Base-by-base conservation (phyloP, 1,140 invertebrate genomes). In the Cydia splendana region DNA sequence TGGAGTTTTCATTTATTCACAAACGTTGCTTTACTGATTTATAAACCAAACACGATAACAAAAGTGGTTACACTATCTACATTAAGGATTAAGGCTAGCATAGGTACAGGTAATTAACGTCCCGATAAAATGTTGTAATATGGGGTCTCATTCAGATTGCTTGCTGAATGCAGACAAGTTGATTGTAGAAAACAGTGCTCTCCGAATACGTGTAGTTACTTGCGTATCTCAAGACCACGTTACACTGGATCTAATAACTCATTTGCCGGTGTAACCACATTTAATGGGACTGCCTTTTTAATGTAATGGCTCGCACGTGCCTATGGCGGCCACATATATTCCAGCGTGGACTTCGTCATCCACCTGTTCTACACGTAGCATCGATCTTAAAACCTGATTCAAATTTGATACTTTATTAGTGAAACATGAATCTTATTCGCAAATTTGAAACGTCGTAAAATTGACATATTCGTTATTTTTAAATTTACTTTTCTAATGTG, bases 401-500 rank as follows among this genome's bases (percentile, higher is more conserved):
- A 10, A 62, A 62, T 62, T 62, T 24, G 57, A 2, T 12, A 24
- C 20, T 62, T 62, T 24, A 62, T 62, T 62, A 62, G 57, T 24
- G 18, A 24, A 24, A 62, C 20, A 62, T 20, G 53, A 62, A 62
- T 62, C 24, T 62, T 24, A 62, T 62, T 62, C 57, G 57, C 57
- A 6, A 62, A 24, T 62, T 62, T 62, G 10, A 10, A 24, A 24
- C 0, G 57, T 24, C 20, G 20, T 62, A 62, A 62, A 62, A 24
- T 48, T 34, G 10, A 62, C 2, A 62, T 62, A 62, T 62, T 62
- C 6, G 57, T 62, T 62, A 24, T 24, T 24, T 62, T 57, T 57
- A 7, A 62, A 62, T 62, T 24, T 18, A 18, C 15, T 6, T 3
- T 62, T 62, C 57, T 62, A 4, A 62, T 12, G 20, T 62, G 24